These are phyloP conservation scores for Montipora capricornis DNA, from an alignment of 64 coral and sea anemone species.

Conservation along the genomic window DNA sequence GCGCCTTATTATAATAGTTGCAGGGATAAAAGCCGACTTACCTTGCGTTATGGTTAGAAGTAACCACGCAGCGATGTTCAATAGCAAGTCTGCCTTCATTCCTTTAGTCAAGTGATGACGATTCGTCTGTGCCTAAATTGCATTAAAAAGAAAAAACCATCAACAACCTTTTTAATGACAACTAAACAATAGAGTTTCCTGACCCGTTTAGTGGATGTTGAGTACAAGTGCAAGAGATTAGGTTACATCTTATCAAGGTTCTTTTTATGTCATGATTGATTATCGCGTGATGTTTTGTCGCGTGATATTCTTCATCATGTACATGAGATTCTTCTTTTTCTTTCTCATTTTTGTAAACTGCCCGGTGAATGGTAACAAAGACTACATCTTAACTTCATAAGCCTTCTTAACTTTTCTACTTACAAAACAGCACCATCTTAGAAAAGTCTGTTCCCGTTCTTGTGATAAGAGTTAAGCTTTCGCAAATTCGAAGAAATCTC, in stretches of 20 bases:
- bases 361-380: neutral
- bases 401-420: neutral
- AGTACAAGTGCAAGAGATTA: neutral
- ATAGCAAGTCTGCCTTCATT: neutral
- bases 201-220: constrained; percentile 49
- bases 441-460: neutral
- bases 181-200: constrained; percentile 7
- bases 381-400: neutral
- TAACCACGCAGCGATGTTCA: neutral
- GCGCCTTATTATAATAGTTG: neutral
- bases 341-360: neutral
- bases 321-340: neutral
- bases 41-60: constrained; percentile 8
- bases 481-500: neutral
- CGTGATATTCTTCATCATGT: neutral
- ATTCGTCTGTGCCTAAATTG: constrained; percentile 46
- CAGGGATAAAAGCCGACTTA: neutral
- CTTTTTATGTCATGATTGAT: neutral
- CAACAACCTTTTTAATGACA: constrained; percentile 37
- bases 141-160: constrained; percentile 40
- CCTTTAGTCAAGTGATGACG: neutral
- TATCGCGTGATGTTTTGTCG: neutral
- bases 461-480: neutral
- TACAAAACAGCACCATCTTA: neutral
- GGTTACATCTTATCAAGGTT: constrained; percentile 4